Evolutionary conservation across 2,113 vertebrate species (phyloP).

Genomic region (Anguilla rostrata): DNA sequence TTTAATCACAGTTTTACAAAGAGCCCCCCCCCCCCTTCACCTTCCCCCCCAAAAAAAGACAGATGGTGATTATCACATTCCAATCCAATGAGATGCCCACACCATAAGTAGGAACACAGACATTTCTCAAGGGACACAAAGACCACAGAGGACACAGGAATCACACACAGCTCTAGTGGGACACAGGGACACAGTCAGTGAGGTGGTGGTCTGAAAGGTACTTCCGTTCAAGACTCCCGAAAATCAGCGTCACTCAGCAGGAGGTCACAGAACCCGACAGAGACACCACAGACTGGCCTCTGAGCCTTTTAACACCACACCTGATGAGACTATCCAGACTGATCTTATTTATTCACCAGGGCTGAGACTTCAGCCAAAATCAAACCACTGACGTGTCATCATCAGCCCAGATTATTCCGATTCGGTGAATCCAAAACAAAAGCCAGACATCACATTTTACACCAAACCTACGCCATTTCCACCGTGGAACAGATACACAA

Average conservation of each 20-base stretch:
- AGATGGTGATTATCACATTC: conserved; percentile 29
- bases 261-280: no score
- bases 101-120: conserved; percentile 29
- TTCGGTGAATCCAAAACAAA: no score
- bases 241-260: neutral
- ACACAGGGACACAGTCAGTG: neutral
- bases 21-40: conserved; percentile 31
- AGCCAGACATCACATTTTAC: no score
- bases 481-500: no score
- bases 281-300: no score
- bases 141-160: conserved; percentile 21
- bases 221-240: neutral
- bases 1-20: conserved; percentile 40
- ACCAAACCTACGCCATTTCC: no score
- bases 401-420: neutral
- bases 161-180: conserved; percentile 28
- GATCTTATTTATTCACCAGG: neutral
- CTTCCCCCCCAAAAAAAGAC: conserved; percentile 30
- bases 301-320: neutral
- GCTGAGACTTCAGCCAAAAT: neutral
- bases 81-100: conserved; percentile 12
- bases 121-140: conserved; percentile 28
- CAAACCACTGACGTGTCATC: neutral
- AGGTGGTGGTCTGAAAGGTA: neutral
- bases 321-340: no score